phyloP scores from a whole-genome alignment of 2,797 vertebrate genomes.

The Astyanax mexicanus region DNA sequence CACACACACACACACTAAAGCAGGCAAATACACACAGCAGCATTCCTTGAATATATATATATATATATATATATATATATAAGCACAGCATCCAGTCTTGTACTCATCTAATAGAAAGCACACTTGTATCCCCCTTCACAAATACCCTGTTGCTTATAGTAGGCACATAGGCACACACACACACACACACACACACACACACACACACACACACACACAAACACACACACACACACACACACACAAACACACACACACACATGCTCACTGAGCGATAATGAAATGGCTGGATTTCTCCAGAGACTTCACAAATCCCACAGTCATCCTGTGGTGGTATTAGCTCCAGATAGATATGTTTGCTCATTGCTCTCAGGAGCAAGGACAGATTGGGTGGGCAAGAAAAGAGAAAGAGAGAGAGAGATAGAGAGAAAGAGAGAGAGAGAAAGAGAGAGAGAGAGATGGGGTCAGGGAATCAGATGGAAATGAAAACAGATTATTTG shows the following conservation, averaged over 20 bases:
- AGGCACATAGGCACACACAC: too few species aligned
- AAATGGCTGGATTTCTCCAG: slow-evolving; percentile 54
- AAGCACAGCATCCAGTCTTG: slow-evolving; percentile 25
- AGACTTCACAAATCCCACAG: slow-evolving; percentile 46
- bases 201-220: slow-evolving; percentile 23
- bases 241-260: slow-evolving; percentile 33
- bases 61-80: too few species aligned
- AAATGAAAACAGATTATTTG: slow-evolving; percentile 17
- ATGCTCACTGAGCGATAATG: slow-evolving; percentile 44
- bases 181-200: slow-evolving; percentile 19
- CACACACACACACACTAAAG: slow-evolving; percentile 11
- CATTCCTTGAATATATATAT: slow-evolving; percentile 22
- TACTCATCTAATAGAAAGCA: slow-evolving; percentile 33
- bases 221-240: slow-evolving; percentile 24
- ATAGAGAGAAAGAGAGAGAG: slow-evolving; percentile 8
- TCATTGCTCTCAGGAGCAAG: slow-evolving; percentile 29
- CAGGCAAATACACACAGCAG: background rate
- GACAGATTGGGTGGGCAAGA: slow-evolving; percentile 28
- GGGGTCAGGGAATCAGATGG: slow-evolving; percentile 31
- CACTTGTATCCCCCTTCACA: background rate
- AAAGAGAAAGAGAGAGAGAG: slow-evolving; percentile 1
- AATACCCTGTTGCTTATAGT: slow-evolving; percentile 20
- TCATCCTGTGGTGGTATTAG: slow-evolving; percentile 50
- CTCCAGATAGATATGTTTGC: slow-evolving; percentile 29
- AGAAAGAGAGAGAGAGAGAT: background rate